These are phyloP conservation scores for Melanotaenia pygmaea DNA, from an alignment of 2,797 vertebrate species.

Conservation along the genomic window DNA sequence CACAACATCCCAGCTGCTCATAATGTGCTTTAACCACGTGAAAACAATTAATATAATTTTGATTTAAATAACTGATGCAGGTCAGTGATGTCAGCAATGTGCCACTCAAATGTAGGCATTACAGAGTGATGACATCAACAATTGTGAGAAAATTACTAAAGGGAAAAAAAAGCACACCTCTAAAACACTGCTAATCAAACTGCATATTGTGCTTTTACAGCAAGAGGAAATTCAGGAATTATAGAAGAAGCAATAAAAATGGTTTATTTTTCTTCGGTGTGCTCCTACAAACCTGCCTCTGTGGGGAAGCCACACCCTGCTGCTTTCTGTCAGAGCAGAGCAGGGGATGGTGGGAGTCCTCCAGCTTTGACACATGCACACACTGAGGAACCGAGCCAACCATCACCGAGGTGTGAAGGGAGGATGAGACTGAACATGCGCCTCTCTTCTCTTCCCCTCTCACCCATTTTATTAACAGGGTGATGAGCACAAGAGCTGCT, in stretches of 20 bases:
- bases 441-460: slow-evolving; percentile 16
- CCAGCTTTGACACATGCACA: slow-evolving; percentile 18
- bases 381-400: slow-evolving; percentile 29
- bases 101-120: not conserved
- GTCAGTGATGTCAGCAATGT: slow-evolving; percentile 7
- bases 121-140: not conserved
- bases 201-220: not conserved
- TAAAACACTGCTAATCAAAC: not conserved
- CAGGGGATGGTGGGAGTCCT: slow-evolving; percentile 40
- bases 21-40: slow-evolving; percentile 10
- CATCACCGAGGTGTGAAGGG: slow-evolving; percentile 61
- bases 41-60: slow-evolving; percentile 25
- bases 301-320: slow-evolving; percentile 73
- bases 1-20: slow-evolving; percentile 9
- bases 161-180: not conserved
- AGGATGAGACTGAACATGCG: slow-evolving; percentile 30
- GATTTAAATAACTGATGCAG: slow-evolving; percentile 31
- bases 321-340: slow-evolving; percentile 48
- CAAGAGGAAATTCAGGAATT: not conserved
- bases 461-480: slow-evolving; percentile 27
- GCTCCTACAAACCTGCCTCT: slow-evolving; percentile 36
- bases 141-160: not conserved
- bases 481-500: slow-evolving; percentile 18
- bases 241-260: slow-evolving; percentile 1
- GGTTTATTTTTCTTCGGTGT: slow-evolving; percentile 21